Base-by-base conservation (phyloP, 2,888 invertebrate genomes). In the Aromia moschata region DNA sequence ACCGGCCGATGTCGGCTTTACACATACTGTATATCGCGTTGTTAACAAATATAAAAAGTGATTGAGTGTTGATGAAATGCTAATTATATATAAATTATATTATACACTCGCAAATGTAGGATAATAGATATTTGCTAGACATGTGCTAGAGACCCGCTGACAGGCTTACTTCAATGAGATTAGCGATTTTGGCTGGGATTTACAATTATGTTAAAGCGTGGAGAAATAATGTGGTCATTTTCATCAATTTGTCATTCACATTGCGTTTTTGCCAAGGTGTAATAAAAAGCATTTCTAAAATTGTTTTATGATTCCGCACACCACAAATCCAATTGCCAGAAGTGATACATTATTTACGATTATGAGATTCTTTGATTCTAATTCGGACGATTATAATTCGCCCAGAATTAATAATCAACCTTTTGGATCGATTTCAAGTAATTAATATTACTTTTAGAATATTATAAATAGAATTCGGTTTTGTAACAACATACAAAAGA, bases 211-310 rank as follows among this genome's bases (percentile, higher is more conserved):
- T 10, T 33, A 5, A 33, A 33, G 2, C 11, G 33, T 11, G 2
- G 5, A 33, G n/a, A 33, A 33, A 33, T 18, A 41, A 12, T 11
- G n/a, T 3, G 9, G 2, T 47, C 11, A 31, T 46, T 49, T n/a
- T 33, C 5, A 43, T 36, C 20, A 43, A 37, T 43, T 43, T 47
- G 18, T 49, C 41, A 49, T 49, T 49, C 11, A 18, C 40, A 40
- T 20, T 43, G 43, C 43, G 36, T 41, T 49, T 10, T 25, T 56
- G 56, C 43, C 56, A 56, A 56, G 18, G 30, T 43, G 47, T 40
- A 40, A 56, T 30, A 43, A 47, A 56, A 49, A 45, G 15, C 16
- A 14, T 16, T 12, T 41, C 56, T 57, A 49, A 51, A 57, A 38
- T 57, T 20, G 37, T 37, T 37, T 16, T 33, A 37, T 10, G 20